Evolutionary conservation across 1,140 invertebrate species (phyloP), one percentile per base, ranked within the genome.

Genomic region (Atopsyche davidsoni): DNA sequence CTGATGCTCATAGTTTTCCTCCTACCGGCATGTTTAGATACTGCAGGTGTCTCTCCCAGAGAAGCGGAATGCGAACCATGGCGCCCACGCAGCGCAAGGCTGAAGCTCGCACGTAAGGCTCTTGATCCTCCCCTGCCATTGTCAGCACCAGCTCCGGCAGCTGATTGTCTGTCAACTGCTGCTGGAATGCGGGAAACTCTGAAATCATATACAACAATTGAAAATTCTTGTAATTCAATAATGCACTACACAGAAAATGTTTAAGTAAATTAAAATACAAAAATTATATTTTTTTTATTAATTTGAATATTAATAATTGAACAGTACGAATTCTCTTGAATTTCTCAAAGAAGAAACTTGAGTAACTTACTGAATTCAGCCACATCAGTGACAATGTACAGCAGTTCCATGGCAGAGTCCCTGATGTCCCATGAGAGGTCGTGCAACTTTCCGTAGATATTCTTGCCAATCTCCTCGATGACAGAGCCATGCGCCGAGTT

Each of bases 181-280:
- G 76, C 68, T 86, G 85, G 62, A 85, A 85, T 18, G 83, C 78
- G n/a, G 84, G 83, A 64, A 84, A 88, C 68, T 86, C 85, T 86
- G 60, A 13, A 72, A 64, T 58, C 54, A 63, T 14, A 49, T 9
- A 47, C 11, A 6, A 6, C 24, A 28, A 28, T n/a, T 28, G 6
- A 28, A 28, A n/a, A n/a, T n/a, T n/a, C n/a, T n/a, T n/a, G n/a
- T n/a, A n/a, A n/a, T n/a, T n/a, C n/a, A n/a, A n/a, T n/a, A n/a
- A n/a, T n/a, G n/a, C n/a, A n/a, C n/a, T n/a, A n/a, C n/a, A n/a
- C n/a, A n/a, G n/a, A n/a, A n/a, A n/a, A n/a, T n/a, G n/a, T n/a
- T n/a, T n/a, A n/a, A n/a, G n/a, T n/a, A n/a, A n/a, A n/a, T n/a
- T n/a, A n/a, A n/a, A n/a, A n/a, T n/a, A n/a, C n/a, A n/a, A n/a